phyloP scores from a whole-genome alignment of 1,140 invertebrate species.

The Brachionus asplanchnoidis region DNA sequence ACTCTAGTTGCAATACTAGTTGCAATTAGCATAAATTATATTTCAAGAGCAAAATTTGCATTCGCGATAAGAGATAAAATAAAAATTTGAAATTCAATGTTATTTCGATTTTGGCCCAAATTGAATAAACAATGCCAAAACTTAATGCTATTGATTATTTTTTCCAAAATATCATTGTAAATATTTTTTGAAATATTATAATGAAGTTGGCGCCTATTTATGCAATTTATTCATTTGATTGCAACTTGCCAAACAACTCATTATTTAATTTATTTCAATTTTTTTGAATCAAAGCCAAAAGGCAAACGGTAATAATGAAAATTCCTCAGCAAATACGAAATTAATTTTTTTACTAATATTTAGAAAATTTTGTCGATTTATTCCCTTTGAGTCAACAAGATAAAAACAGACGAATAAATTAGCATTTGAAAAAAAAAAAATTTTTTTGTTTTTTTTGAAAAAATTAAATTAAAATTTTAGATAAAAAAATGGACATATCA shows the following conservation, averaged over 20 bases:
- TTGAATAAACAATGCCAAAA: neutral
- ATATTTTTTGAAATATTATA: slow-evolving; percentile 1
- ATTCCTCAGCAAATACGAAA: neutral
- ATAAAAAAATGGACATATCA: slow-evolving; percentile 27
- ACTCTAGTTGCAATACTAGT: slow-evolving; percentile 1
- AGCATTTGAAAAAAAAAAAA: slow-evolving; percentile 1
- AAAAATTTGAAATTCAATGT: neutral
- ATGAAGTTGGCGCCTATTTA: neutral
- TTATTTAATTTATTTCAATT: slow-evolving; percentile 3
- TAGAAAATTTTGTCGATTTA: neutral
- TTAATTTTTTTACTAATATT: neutral
- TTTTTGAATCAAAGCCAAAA: slow-evolving; percentile 21
- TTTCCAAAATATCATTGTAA: neutral
- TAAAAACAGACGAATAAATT: slow-evolving; percentile 4
- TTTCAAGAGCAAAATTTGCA: neutral
- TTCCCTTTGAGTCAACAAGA: neutral
- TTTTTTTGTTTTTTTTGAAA: neutral
- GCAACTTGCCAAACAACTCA: neutral
- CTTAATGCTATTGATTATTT: neutral
- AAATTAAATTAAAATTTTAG: neutral
- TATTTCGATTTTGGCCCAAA: neutral
- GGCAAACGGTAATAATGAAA: neutral
- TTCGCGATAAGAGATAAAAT: neutral
- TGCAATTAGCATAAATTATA: slow-evolving; percentile 11
- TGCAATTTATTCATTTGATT: neutral